These are phyloP conservation scores for Thyatira batis DNA, from an alignment of 2,888 invertebrate species.

Conservation along the genomic window DNA sequence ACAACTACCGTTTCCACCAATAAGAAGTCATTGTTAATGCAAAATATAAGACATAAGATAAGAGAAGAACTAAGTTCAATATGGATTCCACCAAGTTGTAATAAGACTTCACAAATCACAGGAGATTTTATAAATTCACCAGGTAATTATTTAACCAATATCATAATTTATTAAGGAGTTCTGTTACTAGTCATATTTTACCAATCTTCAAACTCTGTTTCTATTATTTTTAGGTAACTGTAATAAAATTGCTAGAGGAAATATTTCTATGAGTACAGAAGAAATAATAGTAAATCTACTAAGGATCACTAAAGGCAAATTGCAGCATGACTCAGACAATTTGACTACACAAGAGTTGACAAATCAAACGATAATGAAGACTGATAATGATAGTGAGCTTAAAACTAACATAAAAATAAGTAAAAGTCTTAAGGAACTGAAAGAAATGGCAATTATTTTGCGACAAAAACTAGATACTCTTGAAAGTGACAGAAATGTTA, in stretches of 20 bases:
- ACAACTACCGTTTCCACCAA: slow-evolving; percentile 71
- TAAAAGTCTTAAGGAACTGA: slow-evolving; percentile 66
- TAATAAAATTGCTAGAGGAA: slow-evolving; percentile 6
- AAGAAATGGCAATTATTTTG: slow-evolving; percentile 64
- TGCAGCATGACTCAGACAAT: slow-evolving; percentile 26
- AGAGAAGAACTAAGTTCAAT: slow-evolving; percentile 77
- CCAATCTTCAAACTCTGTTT: too few relatives aligned
- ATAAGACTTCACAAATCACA: slow-evolving; percentile 42
- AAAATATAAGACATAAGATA: slow-evolving; percentile 77
- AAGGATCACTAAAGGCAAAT: slow-evolving; percentile 33
- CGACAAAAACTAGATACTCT: slow-evolving; percentile 67
- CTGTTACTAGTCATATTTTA: too few relatives aligned
- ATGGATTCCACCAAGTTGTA: slow-evolving; percentile 86
- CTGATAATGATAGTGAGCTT: slow-evolving; percentile 9
- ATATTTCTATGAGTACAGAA: slow-evolving; percentile 29
- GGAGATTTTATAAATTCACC: slow-evolving; percentile 45
- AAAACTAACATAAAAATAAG: slow-evolving; percentile 36
- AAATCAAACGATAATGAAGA: too few relatives aligned
- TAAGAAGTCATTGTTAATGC: slow-evolving; percentile 66
- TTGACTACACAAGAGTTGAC: slow-evolving; percentile 6
- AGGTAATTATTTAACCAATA: slow-evolving; percentile 33
- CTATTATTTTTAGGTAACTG: slow-evolving; percentile 22
- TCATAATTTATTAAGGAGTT: background rate
- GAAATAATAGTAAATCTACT: slow-evolving; percentile 45
- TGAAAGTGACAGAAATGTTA: slow-evolving; percentile 68